These are phyloP conservation scores for Bos indicus DNA, from an alignment of 2,113 vertebrate species.

Conservation along the genomic window DNA sequence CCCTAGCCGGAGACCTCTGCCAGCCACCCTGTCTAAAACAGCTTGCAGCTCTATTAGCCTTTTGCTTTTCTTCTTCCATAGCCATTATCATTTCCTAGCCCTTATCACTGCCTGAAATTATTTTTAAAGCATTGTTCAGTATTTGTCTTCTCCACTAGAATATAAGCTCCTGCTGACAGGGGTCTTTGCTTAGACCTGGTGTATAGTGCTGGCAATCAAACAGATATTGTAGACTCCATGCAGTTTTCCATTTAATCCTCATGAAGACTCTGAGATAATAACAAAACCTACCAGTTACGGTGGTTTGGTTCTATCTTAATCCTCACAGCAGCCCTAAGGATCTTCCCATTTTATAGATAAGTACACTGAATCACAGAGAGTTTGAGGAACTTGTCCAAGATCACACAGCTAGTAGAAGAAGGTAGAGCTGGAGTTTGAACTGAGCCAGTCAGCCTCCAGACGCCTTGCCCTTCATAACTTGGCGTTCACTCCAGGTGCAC, in stretches of 20 bases:
- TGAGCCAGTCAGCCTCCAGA: rapidly evolving
- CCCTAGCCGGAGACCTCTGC: background rate
- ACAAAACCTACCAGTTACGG: rapidly evolving
- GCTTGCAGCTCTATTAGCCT: rapidly evolving
- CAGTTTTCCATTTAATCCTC: background rate
- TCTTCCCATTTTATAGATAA: background rate
- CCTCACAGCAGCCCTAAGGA: background rate
- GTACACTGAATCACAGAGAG: background rate
- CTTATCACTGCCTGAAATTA: background rate
- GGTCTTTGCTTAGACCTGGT: too few species aligned
- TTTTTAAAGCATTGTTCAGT: background rate
- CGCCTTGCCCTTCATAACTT: background rate
- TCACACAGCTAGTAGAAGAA: background rate
- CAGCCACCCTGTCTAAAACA: background rate
- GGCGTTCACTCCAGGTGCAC: background rate
- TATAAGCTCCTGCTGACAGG: too few species aligned
- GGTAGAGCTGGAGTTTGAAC: background rate
- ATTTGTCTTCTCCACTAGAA: background rate
- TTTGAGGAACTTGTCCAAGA: background rate
- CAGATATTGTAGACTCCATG: rapidly evolving
- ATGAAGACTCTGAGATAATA: rapidly evolving
- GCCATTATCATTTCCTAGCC: background rate
- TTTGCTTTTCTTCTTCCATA: background rate
- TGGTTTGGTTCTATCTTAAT: background rate
- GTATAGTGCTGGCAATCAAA: rapidly evolving